Evolutionary conservation across 1,140 invertebrate genomes (phyloP).

Genomic region (Bursaphelenchus mucronatus): DNA sequence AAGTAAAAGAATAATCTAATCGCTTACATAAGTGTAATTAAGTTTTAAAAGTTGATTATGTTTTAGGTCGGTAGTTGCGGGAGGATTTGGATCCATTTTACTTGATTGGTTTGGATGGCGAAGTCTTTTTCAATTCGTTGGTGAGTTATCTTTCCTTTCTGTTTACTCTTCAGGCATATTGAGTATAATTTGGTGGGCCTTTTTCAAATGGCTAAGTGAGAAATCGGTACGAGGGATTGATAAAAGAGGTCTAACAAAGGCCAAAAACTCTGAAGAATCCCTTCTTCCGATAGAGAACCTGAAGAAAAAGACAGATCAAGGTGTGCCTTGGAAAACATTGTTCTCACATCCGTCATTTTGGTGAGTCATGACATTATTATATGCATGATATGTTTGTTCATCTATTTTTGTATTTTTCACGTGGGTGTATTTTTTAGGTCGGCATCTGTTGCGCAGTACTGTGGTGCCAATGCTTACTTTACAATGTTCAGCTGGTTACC

Average conservation of each 20-base stretch:
- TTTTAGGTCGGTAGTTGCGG: constrained; percentile 69
- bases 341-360: constrained; percentile 68
- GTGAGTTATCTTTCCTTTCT: constrained; percentile 61
- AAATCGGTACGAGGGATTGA: constrained; percentile 62
- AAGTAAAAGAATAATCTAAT: constrained; percentile 32
- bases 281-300: constrained; percentile 28
- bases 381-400: constrained; percentile 20
- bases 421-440: constrained; percentile 65
- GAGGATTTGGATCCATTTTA: constrained; percentile 70
- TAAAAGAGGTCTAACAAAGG: constrained; percentile 25
- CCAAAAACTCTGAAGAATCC: constrained; percentile 25
- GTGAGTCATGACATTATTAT: constrained; percentile 57
- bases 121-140: constrained; percentile 70
- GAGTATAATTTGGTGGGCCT: constrained; percentile 66
- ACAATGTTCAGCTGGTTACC: constrained; percentile 73
- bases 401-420: constrained; percentile 15
- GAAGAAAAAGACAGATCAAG: constrained; percentile 42
- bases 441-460: constrained; percentile 71
- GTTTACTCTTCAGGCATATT: constrained; percentile 63
- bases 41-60: constrained; percentile 42
- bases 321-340: constrained; percentile 66
- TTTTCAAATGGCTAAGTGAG: constrained; percentile 56
- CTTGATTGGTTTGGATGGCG: constrained; percentile 71
- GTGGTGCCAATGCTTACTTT: constrained; percentile 74
- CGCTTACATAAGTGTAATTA: constrained; percentile 12